phyloP scores from a whole-genome alignment of 2,888 invertebrate species.

The Strigamia crassipes region DNA sequence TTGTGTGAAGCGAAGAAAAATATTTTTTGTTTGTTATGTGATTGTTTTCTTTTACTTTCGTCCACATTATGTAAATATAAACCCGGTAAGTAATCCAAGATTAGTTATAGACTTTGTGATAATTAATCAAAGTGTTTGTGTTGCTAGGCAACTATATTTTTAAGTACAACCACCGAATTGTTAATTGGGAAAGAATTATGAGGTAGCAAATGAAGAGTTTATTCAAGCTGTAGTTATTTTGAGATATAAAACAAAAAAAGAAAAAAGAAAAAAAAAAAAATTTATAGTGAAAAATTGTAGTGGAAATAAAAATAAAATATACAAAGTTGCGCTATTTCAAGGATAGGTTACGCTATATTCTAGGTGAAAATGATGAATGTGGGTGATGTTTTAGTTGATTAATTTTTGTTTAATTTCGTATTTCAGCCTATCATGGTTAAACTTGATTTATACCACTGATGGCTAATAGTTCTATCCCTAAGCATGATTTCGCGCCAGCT shows the following conservation, averaged over 20 bases:
- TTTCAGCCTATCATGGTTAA: conserved; percentile 48
- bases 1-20: neutral
- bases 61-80: neutral
- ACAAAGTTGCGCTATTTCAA: neutral
- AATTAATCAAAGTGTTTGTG: neutral
- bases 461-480: conserved; percentile 56
- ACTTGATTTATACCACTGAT: conserved; percentile 51
- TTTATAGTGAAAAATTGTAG: neutral
- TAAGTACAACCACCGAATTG: neutral
- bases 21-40: neutral
- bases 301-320: neutral
- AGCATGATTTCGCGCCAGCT: conserved; percentile 61
- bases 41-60: neutral
- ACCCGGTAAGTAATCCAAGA: neutral
- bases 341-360: conserved; percentile 20
- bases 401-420: neutral
- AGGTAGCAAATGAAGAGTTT: conserved; percentile 26
- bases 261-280: neutral
- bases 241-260: neutral
- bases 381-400: neutral
- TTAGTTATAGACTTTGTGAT: neutral
- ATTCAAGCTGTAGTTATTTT: neutral
- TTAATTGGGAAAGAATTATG: conserved; percentile 3
- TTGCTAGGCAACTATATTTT: conserved; percentile 7
- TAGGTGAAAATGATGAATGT: neutral